Conservation (phyloP, 2,113 vertebrate species). For the Peromyscus californicus region DNA sequence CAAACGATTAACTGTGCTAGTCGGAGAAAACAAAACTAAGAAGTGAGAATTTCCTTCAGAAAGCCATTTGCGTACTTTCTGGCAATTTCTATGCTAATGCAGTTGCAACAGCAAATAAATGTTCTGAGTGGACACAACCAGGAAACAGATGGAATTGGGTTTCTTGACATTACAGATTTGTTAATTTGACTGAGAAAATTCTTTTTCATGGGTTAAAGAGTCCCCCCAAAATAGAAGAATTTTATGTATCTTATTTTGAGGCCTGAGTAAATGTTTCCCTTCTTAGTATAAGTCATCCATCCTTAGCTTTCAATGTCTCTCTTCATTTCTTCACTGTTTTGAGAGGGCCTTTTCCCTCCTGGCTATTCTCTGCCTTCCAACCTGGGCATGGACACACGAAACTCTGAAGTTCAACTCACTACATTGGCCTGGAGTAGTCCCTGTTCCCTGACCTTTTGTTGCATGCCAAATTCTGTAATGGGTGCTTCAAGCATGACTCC, state of each 20-base stretch:
- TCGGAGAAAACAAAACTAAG: slow-evolving; percentile 9
- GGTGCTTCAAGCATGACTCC: slow-evolving; percentile 31
- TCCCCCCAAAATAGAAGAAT: background rate
- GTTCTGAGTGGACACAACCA: background rate
- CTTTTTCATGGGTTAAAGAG: slow-evolving; percentile 40
- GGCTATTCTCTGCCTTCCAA: background rate
- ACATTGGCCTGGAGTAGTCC: background rate
- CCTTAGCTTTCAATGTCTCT: background rate
- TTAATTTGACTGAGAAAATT: slow-evolving; percentile 55
- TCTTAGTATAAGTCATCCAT: slow-evolving; percentile 5
- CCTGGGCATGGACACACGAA: background rate
- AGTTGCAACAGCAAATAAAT: slow-evolving; percentile 9
- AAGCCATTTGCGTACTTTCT: slow-evolving; percentile 2
- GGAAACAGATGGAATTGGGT: background rate
- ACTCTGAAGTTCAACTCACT: background rate
- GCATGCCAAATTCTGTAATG: slow-evolving; percentile 36
- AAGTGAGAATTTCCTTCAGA: slow-evolving; percentile 49
- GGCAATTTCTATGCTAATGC: slow-evolving; percentile 55
- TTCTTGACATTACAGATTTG: background rate
- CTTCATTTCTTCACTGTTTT: background rate
- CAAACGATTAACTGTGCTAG: slow-evolving; percentile 45
- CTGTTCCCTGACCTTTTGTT: slow-evolving; percentile 7
- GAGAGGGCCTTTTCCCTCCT: background rate
- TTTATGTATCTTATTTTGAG: background rate
- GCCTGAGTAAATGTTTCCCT: background rate